Conservation (phyloP, 2,888 invertebrate genomes). For the Ochropleura leucogaster region DNA sequence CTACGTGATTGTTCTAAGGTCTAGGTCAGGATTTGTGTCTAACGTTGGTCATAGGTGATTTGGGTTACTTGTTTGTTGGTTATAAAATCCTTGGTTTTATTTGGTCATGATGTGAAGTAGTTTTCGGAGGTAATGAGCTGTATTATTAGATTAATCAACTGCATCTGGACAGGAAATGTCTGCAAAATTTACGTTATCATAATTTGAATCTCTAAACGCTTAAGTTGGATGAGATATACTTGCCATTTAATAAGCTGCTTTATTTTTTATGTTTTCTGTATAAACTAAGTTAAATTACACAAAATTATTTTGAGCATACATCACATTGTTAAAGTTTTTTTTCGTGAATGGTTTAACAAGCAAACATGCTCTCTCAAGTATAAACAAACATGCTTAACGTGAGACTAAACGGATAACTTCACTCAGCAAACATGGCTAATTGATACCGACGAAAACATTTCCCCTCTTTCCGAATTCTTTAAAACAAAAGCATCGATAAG, state of each 20-base stretch:
- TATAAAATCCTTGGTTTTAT: constrained; percentile 33
- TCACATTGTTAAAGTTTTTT: constrained; percentile 32
- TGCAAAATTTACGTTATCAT: constrained; percentile 13
- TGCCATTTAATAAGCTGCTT: constrained; percentile 2
- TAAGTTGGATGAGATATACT: neutral
- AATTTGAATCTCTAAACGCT: constrained; percentile 6
- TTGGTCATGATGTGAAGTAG: constrained; percentile 27
- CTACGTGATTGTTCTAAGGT: constrained; percentile 49
- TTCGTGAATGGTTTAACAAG: constrained; percentile 54
- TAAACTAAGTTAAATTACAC: constrained; percentile 26
- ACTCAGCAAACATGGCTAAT: constrained; percentile 26
- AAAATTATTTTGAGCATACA: constrained; percentile 30
- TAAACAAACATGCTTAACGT: constrained; percentile 36
- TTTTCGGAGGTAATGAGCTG: constrained; percentile 26
- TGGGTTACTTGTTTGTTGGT: constrained; percentile 29
- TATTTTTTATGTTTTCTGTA: constrained; percentile 13
- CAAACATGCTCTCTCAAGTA: constrained; percentile 34
- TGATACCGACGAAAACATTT: constrained; percentile 31
- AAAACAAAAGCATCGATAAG: constrained; percentile 29
- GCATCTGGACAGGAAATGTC: constrained; percentile 10
- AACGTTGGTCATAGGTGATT: constrained; percentile 41
- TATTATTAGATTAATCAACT: constrained; percentile 13
- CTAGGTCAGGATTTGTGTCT: constrained; percentile 35
- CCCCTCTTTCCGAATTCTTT: constrained; percentile 28
- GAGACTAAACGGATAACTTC: constrained; percentile 35